phyloP scores from a whole-genome alignment of 2,797 vertebrate species.

The Buphagus erythrorhynchus region DNA sequence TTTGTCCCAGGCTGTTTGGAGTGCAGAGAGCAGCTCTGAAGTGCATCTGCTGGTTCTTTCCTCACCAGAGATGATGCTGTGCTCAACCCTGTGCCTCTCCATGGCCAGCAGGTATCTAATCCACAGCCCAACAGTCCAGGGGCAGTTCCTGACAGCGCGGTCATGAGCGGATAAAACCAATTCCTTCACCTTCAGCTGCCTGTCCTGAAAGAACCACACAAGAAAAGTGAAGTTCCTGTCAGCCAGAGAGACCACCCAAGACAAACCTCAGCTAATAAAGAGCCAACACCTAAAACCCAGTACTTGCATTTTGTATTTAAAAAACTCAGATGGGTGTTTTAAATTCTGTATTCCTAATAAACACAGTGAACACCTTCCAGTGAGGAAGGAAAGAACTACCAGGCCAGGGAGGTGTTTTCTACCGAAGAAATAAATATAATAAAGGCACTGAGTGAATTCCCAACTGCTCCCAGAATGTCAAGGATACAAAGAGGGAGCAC shows the following conservation, averaged over 20 bases:
- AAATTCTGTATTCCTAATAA: neutral
- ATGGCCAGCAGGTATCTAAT: constrained; percentile 90
- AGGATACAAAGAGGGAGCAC: neutral
- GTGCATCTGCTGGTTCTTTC: neutral
- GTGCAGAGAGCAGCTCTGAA: neutral
- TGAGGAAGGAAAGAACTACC: neutral
- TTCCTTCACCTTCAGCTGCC: constrained; percentile 92
- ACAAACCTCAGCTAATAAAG: neutral
- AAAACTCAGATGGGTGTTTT: neutral
- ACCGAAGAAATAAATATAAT: neutral
- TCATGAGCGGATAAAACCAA: constrained; percentile 90
- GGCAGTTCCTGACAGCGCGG: constrained; percentile 93
- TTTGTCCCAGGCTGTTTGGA: no score
- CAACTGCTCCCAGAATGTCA: neutral
- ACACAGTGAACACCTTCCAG: neutral
- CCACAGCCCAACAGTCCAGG: constrained; percentile 96
- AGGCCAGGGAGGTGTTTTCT: neutral
- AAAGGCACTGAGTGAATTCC: neutral
- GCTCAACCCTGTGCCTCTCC: constrained; percentile 89
- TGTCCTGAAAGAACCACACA: constrained; percentile 78
- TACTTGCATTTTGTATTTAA: neutral
- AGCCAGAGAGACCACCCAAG: neutral
- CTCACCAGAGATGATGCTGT: constrained; percentile 85
- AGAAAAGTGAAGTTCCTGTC: neutral
- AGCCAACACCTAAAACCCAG: neutral